A percentile compares a stretch with the other conserved stretches of the same genome.
phyloP scores from a whole-genome alignment of 2,113 vertebrate genomes.

The Atherinomorus stipes region DNA sequence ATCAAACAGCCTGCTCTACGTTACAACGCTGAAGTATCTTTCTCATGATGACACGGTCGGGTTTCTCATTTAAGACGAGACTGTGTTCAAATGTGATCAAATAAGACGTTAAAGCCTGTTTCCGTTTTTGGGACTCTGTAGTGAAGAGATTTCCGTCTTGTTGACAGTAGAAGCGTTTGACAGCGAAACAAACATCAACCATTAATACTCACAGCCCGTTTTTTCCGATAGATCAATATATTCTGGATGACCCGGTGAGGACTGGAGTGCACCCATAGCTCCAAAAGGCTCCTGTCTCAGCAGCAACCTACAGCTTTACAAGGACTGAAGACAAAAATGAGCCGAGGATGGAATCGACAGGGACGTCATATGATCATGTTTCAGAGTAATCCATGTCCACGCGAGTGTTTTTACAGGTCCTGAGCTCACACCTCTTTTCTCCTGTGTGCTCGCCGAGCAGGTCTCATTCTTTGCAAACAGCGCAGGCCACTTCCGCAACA shows the following conservation, averaged over 20 bases:
- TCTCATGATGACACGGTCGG: background rate
- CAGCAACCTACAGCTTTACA: background rate
- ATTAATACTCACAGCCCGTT: constrained; percentile 90
- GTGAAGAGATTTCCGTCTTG: background rate
- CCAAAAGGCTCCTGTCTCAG: background rate
- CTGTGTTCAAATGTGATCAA: background rate
- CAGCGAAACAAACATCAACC: background rate
- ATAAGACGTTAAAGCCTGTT: background rate
- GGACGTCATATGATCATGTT: constrained; percentile 19
- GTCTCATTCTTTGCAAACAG: constrained; percentile 35
- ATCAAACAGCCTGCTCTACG: constrained; percentile 19
- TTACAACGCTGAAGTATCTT: background rate
- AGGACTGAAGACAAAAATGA: background rate
- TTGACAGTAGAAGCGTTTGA: background rate
- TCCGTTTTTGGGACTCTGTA: constrained; percentile 8
- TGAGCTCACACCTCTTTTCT: background rate
- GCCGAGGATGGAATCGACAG: background rate
- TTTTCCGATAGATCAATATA: constrained; percentile 85
- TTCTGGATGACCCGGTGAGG: constrained; percentile 81
- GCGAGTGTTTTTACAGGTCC: background rate
- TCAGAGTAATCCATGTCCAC: constrained; percentile 20
- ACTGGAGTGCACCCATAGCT: constrained; percentile 88
- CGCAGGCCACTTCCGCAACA: constrained; percentile 67
- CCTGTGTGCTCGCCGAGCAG: constrained; percentile 14
- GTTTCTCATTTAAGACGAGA: constrained; percentile 11